Conservation (phyloP, 2,113 vertebrate genomes). For the Toxotes chatareus region DNA sequence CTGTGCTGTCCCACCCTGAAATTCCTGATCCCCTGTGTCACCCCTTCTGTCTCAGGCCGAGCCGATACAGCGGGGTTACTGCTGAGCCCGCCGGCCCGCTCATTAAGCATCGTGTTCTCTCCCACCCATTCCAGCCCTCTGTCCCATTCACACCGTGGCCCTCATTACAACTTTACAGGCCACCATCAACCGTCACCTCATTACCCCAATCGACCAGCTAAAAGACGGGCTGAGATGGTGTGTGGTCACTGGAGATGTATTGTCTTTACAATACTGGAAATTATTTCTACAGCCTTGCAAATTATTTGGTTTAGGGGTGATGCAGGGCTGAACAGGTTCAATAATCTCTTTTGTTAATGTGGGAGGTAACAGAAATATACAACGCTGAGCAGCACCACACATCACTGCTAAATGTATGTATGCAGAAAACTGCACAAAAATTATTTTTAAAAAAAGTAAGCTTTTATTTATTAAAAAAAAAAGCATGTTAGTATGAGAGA, state of each 20-base stretch:
- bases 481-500: neutral
- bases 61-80: constrained; percentile 75
- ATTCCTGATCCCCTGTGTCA: constrained; percentile 72
- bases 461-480: neutral
- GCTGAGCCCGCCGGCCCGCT: constrained; percentile 70
- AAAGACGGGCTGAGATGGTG: constrained; percentile 32
- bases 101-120: constrained; percentile 80
- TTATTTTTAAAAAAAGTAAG: neutral
- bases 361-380: neutral
- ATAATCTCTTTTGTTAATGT: neutral
- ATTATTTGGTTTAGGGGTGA: neutral
- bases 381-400: neutral
- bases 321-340: neutral
- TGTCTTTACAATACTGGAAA: constrained; percentile 46
- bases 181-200: constrained; percentile 71
- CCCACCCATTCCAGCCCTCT: constrained; percentile 76
- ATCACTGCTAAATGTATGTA: neutral
- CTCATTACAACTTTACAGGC: constrained; percentile 80
- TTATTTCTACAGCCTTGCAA: neutral
- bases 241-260: constrained; percentile 48
- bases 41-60: constrained; percentile 64
- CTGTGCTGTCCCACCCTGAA: constrained; percentile 73
- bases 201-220: constrained; percentile 51
- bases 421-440: neutral
- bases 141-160: constrained; percentile 64